phyloP scores from a whole-genome alignment of 92 coral and sea anemone species.

The Phenganax marumi region DNA sequence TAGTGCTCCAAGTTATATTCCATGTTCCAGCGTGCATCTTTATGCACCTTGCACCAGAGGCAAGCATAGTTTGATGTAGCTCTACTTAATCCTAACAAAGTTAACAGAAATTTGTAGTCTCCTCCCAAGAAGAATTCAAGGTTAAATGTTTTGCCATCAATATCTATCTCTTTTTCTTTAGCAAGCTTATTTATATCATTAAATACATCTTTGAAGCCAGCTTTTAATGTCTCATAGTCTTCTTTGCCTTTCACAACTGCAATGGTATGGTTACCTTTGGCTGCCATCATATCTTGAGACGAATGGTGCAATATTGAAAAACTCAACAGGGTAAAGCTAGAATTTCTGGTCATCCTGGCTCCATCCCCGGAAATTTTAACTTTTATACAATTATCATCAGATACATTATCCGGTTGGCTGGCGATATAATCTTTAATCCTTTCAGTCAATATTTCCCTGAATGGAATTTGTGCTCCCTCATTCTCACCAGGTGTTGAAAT shows the following conservation, averaged over 20 bases:
- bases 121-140: constrained; percentile 61
- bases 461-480: neutral
- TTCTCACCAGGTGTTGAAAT: constrained; percentile 16
- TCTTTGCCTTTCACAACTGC: constrained; percentile 54
- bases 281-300: neutral
- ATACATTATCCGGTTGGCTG: constrained; percentile 15
- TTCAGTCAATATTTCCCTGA: neutral
- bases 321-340: constrained; percentile 18
- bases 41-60: constrained; percentile 65
- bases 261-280: neutral
- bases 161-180: neutral
- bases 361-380: constrained; percentile 19
- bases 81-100: constrained; percentile 40
- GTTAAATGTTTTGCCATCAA: constrained; percentile 43
- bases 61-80: constrained; percentile 64
- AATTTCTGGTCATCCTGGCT: neutral
- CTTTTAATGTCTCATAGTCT: constrained; percentile 45
- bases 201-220: constrained; percentile 46
- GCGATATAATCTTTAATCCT: neutral
- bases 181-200: constrained; percentile 48
- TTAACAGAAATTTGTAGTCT: constrained; percentile 50
- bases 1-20: too few species aligned
- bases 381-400: too few species aligned
- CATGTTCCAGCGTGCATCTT: constrained; percentile 49
- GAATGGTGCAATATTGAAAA: neutral